Conservation (phyloP, 2,797 vertebrate species). For the Micropoecilia bifurca region DNA sequence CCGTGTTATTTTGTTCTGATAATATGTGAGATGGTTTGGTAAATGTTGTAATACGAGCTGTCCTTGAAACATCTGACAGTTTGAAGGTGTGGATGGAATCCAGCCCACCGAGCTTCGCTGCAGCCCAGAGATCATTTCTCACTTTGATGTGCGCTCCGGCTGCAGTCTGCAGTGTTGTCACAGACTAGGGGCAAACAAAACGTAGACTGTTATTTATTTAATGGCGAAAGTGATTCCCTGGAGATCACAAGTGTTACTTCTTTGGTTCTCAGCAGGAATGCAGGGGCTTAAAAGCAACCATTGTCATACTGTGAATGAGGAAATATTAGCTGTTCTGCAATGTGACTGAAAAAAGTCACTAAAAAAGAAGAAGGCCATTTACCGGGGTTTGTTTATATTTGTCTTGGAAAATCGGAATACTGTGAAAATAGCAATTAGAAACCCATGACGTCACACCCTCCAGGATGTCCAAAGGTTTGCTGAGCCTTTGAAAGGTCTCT, state of each 20-base stretch:
- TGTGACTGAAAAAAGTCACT: conserved; percentile 10
- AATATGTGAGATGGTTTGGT: background rate
- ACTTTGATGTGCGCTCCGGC: conserved; percentile 57
- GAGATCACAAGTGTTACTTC: conserved; percentile 38
- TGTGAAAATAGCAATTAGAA: background rate
- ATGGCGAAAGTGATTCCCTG: conserved; percentile 51
- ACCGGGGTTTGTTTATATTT: background rate
- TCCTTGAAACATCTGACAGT: conserved; percentile 5
- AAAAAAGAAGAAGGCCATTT: background rate
- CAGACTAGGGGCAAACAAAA: conserved; percentile 66
- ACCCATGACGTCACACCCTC: too few species aligned
- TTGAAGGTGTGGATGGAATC: conserved; percentile 29
- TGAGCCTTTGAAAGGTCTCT: too few species aligned
- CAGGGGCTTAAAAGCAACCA: conserved; percentile 34
- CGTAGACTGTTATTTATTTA: conserved; percentile 70
- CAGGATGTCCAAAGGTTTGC: too few species aligned
- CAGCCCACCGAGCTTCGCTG: conserved; percentile 42
- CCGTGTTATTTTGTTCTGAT: background rate
- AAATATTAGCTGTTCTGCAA: conserved; percentile 15
- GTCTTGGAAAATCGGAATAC: too few species aligned
- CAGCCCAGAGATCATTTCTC: conserved; percentile 64
- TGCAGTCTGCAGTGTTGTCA: conserved; percentile 63
- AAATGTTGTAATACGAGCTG: background rate
- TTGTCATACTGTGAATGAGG: conserved; percentile 21
- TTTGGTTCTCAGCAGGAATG: conserved; percentile 29